Conservation (phyloP, 2,888 invertebrate genomes). For the Ceramica pisi region DNA sequence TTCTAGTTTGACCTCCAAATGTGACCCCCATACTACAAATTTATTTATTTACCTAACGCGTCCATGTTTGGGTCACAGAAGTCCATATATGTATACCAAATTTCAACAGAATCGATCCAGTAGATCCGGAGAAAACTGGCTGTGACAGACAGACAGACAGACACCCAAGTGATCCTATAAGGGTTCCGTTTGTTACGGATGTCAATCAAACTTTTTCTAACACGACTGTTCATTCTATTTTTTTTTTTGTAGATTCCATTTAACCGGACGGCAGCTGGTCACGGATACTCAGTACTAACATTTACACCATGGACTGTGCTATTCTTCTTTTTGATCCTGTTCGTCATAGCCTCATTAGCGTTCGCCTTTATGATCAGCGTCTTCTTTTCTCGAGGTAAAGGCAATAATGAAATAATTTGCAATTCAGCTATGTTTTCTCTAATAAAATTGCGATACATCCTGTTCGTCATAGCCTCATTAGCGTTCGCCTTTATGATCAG, state of each 20-base stretch:
- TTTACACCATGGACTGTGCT: slow-evolving; percentile 92
- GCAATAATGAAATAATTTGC: not conserved
- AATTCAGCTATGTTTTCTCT: not conserved
- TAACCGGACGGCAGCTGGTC: slow-evolving; percentile 82
- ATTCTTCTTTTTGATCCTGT: slow-evolving; percentile 94
- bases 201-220: no score
- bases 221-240: not conserved
- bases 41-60: no score
- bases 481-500: slow-evolving; percentile 95
- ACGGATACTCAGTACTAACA: slow-evolving; percentile 92
- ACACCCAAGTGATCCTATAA: no score
- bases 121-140: no score
- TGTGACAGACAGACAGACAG: no score
- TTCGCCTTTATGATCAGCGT: slow-evolving; percentile 96
- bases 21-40: no score
- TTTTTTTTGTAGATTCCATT: slow-evolving; percentile 87
- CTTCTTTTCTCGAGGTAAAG: slow-evolving; percentile 94
- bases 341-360: slow-evolving; percentile 93
- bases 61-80: no score
- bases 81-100: no score
- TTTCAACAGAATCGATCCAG: no score
- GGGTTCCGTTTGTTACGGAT: no score
- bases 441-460: slow-evolving; percentile 79
- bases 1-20: no score
- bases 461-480: slow-evolving; percentile 93